A percentile compares a stretch with the other conserved stretches of the same genome.
Conservation (phyloP, 1,140 invertebrate genomes). For the Lasioglossum baleicum region DNA sequence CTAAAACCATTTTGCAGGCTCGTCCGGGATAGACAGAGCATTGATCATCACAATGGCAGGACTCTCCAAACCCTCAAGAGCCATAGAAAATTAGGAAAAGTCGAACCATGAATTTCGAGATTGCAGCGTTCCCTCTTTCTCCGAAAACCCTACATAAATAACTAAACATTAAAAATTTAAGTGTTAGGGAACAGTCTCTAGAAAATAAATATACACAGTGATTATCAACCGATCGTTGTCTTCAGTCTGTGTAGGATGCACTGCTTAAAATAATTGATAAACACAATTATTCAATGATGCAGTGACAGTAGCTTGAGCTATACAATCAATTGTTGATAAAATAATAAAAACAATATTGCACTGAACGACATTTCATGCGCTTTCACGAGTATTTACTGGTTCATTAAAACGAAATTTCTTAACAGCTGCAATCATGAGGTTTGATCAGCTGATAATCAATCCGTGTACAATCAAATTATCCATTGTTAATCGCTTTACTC, state of each 20-base stretch:
- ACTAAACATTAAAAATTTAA: conserved; percentile 48
- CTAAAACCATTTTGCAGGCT: no score
- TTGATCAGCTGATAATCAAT: conserved; percentile 55
- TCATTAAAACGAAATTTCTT: conserved; percentile 1
- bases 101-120: no score
- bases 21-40: no score
- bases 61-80: no score
- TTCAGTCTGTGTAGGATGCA: conserved; percentile 19
- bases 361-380: conserved; percentile 2
- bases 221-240: conserved; percentile 53
- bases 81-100: no score
- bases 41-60: no score
- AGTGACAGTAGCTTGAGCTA: neutral
- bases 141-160: conserved; percentile 17
- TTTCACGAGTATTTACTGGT: conserved; percentile 20
- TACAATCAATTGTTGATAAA: neutral
- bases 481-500: conserved; percentile 2
- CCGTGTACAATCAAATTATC: conserved; percentile 44
- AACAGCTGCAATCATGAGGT: neutral
- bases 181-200: conserved; percentile 54
- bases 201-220: conserved; percentile 22
- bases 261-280: conserved; percentile 10
- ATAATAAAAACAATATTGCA: conserved; percentile 28
- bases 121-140: no score
- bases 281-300: neutral